These are phyloP conservation scores for Chesias legatella DNA, from an alignment of 2,888 invertebrate species.

Conservation along the genomic window DNA sequence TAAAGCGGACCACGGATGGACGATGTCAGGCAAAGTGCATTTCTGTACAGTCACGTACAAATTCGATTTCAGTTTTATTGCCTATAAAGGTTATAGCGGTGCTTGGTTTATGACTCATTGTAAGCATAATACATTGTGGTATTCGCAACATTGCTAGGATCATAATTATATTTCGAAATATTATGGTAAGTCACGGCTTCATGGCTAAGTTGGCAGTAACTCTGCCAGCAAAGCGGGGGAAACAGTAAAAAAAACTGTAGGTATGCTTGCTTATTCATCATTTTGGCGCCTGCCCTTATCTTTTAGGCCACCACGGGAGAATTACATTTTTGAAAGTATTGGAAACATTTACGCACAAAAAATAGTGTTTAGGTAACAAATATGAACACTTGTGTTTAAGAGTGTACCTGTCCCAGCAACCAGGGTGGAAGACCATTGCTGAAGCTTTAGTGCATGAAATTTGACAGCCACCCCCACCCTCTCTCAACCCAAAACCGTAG, in stretches of 20 bases:
- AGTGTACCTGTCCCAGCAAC: slow-evolving; percentile 49
- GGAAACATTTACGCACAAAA: no score
- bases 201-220: no score
- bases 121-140: slow-evolving; percentile 22
- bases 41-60: slow-evolving; percentile 50
- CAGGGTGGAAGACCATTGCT: slow-evolving; percentile 48
- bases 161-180: slow-evolving; percentile 20
- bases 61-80: slow-evolving; percentile 28
- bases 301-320: no score
- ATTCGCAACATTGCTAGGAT: slow-evolving; percentile 18
- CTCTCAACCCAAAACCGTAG: slow-evolving; percentile 30
- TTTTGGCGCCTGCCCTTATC: no score
- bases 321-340: no score
- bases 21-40: slow-evolving; percentile 57
- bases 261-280: no score
- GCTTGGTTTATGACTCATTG: slow-evolving; percentile 17
- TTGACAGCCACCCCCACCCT: slow-evolving; percentile 50
- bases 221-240: no score
- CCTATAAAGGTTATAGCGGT: slow-evolving; percentile 22
- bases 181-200: no score
- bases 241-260: no score
- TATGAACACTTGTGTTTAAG: slow-evolving; percentile 9
- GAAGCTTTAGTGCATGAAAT: slow-evolving; percentile 65
- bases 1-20: slow-evolving; percentile 68
- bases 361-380: neutral